Conservation (phyloP, 2,113 vertebrate genomes). For the Leptodactylus fuscus region DNA sequence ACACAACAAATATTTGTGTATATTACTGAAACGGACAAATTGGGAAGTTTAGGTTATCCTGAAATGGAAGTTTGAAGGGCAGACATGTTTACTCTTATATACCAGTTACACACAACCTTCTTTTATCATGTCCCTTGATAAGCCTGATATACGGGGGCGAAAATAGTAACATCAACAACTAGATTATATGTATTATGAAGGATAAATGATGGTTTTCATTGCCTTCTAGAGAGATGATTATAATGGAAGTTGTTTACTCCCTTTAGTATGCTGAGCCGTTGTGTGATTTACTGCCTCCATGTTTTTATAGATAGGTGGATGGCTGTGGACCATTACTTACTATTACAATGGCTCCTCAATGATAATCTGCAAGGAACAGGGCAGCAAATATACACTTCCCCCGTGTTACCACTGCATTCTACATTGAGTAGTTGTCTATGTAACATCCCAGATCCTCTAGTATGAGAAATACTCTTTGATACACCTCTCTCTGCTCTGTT, state of each 20-base stretch:
- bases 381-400: too few species aligned
- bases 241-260: neutral
- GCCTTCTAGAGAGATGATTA: neutral
- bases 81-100: neutral
- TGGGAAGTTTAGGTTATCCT: neutral
- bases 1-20: too few species aligned
- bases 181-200: neutral
- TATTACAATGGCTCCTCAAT: too few species aligned
- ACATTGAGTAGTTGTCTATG: too few species aligned
- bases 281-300: neutral
- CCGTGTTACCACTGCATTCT: too few species aligned
- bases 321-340: neutral
- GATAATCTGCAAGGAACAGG: too few species aligned
- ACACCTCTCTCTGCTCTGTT: neutral
- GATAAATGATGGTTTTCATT: neutral
- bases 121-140: neutral
- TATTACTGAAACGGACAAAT: too few species aligned
- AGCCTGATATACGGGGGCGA: neutral
- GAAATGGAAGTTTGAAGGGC: neutral
- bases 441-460: neutral
- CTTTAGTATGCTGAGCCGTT: neutral
- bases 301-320: neutral
- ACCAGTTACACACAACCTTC: neutral
- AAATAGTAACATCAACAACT: slow-evolving; percentile 11
- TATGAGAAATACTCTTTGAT: neutral